phyloP scores from a whole-genome alignment of 2,797 vertebrate genomes.

The Periophthalmus magnuspinnatus region DNA sequence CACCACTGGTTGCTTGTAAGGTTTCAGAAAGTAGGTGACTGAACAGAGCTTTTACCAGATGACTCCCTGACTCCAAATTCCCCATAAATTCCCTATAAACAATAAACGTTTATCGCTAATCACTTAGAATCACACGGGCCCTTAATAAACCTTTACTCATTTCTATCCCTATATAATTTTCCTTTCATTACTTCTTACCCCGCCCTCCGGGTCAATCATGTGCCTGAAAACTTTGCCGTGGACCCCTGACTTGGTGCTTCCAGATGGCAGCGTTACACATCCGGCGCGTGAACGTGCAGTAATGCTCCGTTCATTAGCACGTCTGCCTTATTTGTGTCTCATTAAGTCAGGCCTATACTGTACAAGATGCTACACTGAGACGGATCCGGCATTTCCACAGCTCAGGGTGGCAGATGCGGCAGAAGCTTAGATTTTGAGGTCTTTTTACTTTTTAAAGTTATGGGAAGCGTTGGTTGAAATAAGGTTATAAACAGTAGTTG shows the following conservation, averaged over 20 bases:
- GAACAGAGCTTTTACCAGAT: too few species aligned
- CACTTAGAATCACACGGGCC: too few species aligned
- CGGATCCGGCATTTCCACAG: not conserved
- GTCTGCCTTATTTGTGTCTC: conserved; percentile 10
- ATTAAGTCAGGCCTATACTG: not conserved
- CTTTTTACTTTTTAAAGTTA: not conserved
- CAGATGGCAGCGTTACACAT: conserved; percentile 7
- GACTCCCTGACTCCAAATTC: too few species aligned
- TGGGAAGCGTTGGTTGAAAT: too few species aligned
- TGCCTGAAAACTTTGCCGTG: not conserved
- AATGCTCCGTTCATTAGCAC: conserved; percentile 10
- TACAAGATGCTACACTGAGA: conserved; percentile 3
- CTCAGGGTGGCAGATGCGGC: not conserved
- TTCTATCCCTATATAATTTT: not conserved
- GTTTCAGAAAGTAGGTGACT: too few species aligned
- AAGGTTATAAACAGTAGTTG: too few species aligned
- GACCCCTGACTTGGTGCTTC: not conserved
- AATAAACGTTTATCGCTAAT: too few species aligned
- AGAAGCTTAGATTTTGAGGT: not conserved
- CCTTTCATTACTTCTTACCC: not conserved
- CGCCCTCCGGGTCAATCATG: not conserved
- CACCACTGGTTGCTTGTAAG: too few species aligned
- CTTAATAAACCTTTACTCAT: too few species aligned
- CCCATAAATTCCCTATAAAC: too few species aligned
- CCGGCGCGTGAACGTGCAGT: not conserved